A percentile compares a stretch with the other conserved stretches of the same genome.
These are phyloP conservation scores for Anas platyrhynchos DNA, from an alignment of 2,113 vertebrate genomes.

Conservation along the genomic window DNA sequence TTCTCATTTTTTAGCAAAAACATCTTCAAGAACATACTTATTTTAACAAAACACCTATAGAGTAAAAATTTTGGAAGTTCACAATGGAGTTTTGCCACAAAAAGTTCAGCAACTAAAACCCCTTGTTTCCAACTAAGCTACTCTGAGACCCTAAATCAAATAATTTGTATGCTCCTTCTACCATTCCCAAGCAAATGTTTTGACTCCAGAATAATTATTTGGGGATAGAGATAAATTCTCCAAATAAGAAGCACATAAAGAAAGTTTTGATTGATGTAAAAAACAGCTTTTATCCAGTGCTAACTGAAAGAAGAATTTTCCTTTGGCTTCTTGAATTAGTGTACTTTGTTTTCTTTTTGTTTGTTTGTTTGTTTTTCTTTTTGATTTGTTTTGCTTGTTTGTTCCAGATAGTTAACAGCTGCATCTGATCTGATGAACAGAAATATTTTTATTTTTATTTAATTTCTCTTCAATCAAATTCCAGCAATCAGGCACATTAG, in stretches of 20 bases:
- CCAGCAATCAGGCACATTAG: background rate
- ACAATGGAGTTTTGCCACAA: background rate
- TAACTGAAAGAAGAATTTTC: background rate
- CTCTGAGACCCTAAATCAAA: background rate
- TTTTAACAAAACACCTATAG: background rate
- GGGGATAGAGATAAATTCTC: background rate
- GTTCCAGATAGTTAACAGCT: background rate
- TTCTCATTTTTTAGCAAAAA: background rate
- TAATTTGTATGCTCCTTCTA: background rate
- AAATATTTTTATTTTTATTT: background rate
- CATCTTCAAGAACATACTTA: background rate
- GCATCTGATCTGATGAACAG: background rate
- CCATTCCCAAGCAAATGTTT: background rate
- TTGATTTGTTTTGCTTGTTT: background rate
- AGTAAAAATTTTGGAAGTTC: background rate
- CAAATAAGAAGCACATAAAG: background rate
- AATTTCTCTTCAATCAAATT: too few species aligned
- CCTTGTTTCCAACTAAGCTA: background rate
- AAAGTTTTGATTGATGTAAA: background rate
- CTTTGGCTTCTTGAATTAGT: background rate
- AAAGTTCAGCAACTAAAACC: background rate
- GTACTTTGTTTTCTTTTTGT: background rate
- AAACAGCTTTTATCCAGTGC: background rate
- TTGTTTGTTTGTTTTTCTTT: background rate
- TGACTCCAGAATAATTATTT: background rate